Evolutionary conservation across 1,140 invertebrate genomes (phyloP).

Genomic region (Leptoteleia sp.): DNA sequence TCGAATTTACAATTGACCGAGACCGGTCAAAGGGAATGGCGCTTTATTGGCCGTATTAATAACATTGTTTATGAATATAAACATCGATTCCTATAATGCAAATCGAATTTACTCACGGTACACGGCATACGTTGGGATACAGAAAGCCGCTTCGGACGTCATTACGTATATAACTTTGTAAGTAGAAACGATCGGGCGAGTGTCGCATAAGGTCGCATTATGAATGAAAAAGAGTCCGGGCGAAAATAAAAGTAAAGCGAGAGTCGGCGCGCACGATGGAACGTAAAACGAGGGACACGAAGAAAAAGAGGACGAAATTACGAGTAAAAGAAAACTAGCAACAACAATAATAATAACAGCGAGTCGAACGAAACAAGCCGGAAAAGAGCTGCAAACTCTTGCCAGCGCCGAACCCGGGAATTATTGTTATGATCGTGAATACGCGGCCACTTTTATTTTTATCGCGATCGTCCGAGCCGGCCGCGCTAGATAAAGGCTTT

Average conservation of each 20-base stretch:
- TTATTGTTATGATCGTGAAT: constrained; percentile 57
- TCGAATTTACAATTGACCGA: constrained; percentile 9
- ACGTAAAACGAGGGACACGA: background rate
- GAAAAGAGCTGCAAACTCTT: constrained; percentile 50
- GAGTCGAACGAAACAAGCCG: constrained; percentile 39
- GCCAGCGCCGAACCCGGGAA: constrained; percentile 30
- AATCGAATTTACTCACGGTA: constrained; percentile 29
- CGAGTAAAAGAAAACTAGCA: constrained; percentile 41
- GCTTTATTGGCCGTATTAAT: constrained; percentile 32
- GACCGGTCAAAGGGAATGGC: constrained; percentile 25
- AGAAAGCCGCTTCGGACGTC: constrained; percentile 38
- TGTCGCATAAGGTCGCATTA: constrained; percentile 54
- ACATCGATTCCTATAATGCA: constrained; percentile 17
- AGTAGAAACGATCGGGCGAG: constrained; percentile 52
- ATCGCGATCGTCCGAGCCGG: constrained; percentile 25
- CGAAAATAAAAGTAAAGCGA: constrained; percentile 54
- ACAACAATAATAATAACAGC: constrained; percentile 33
- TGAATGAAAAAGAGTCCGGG: constrained; percentile 54
- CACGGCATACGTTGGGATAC: constrained; percentile 56
- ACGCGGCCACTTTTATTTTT: constrained; percentile 48
- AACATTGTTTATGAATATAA: constrained; percentile 50
- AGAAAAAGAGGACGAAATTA: constrained; percentile 4
- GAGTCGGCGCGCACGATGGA: constrained; percentile 13
- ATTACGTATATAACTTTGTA: constrained; percentile 61
- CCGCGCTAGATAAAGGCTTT: constrained; percentile 42